Conservation (phyloP, 1,140 invertebrate species). For the Magallana ariakensis region DNA sequence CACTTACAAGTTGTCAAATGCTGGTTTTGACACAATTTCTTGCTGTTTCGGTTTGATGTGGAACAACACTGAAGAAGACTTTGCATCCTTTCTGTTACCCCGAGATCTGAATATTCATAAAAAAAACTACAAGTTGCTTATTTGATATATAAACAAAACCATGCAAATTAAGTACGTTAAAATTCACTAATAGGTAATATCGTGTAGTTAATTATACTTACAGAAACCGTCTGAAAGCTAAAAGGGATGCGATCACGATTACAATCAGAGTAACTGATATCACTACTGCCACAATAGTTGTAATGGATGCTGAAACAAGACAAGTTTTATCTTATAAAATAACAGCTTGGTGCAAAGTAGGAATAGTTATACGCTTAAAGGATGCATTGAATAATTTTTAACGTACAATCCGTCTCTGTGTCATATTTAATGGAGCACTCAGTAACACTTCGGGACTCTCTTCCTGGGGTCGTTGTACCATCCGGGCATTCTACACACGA, state of each 20-base stretch:
- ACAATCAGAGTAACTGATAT: background rate
- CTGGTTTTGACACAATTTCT: background rate
- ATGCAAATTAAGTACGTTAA: too few species aligned
- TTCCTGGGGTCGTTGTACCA: constrained; percentile 27
- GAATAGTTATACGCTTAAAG: too few species aligned
- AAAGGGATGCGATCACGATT: background rate
- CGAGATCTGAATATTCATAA: too few species aligned
- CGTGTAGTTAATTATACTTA: background rate
- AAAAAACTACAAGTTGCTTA: too few species aligned
- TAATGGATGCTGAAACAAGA: background rate
- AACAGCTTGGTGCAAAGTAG: too few species aligned
- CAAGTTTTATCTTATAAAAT: too few species aligned
- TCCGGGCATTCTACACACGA: constrained; percentile 39
- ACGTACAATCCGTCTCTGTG: background rate
- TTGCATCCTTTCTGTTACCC: too few species aligned
- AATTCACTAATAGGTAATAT: too few species aligned
- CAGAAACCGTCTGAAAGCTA: background rate
- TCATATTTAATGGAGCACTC: constrained; percentile 14
- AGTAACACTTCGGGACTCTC: background rate
- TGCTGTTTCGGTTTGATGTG: too few species aligned
- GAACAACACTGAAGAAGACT: too few species aligned
- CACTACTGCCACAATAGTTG: background rate
- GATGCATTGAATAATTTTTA: too few species aligned
- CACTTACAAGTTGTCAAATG: background rate
- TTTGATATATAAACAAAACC: too few species aligned